phyloP scores from a whole-genome alignment of 2,797 vertebrate genomes.

The Hozukius guyotensis region DNA sequence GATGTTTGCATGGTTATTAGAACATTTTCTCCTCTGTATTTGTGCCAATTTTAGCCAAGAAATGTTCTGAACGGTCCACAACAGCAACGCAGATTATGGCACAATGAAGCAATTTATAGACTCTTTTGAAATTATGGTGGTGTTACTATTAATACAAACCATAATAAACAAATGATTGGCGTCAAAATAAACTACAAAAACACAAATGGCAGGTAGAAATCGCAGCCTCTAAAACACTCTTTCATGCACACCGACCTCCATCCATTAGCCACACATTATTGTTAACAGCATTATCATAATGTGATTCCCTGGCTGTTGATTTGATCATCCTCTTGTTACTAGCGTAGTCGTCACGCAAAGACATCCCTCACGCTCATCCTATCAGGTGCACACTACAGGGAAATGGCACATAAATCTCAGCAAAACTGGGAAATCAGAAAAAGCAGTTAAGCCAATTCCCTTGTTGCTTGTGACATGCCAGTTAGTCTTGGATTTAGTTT shows the following conservation, averaged over 20 bases:
- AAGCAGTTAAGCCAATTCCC: slow-evolving; percentile 57
- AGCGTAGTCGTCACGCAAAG: slow-evolving; percentile 78
- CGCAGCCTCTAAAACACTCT: slow-evolving; percentile 62
- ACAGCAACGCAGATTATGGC: neutral
- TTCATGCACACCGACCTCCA: slow-evolving; percentile 72
- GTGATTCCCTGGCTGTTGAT: slow-evolving; percentile 76
- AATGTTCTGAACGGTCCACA: neutral
- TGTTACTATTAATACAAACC: neutral
- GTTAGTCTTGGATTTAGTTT: slow-evolving; percentile 23
- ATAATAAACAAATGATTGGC: neutral
- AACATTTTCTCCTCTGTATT: neutral
- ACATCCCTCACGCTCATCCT: slow-evolving; percentile 79
- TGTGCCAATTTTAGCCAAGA: neutral
- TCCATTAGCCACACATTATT: slow-evolving; percentile 86
- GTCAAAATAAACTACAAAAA: slow-evolving; percentile 13
- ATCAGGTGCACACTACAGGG: slow-evolving; percentile 66
- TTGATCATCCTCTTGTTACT: slow-evolving; percentile 82
- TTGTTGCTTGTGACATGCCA: slow-evolving; percentile 36
- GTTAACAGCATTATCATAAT: slow-evolving; percentile 85
- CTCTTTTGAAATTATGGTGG: neutral
- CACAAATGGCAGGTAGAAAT: slow-evolving; percentile 45
- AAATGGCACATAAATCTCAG: slow-evolving; percentile 64
- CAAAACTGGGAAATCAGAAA: slow-evolving; percentile 67
- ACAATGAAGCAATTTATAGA: neutral
- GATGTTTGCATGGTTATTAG: neutral